phyloP scores from a whole-genome alignment of 2,888 invertebrate genomes.

The Ptychoptera contaminata region DNA sequence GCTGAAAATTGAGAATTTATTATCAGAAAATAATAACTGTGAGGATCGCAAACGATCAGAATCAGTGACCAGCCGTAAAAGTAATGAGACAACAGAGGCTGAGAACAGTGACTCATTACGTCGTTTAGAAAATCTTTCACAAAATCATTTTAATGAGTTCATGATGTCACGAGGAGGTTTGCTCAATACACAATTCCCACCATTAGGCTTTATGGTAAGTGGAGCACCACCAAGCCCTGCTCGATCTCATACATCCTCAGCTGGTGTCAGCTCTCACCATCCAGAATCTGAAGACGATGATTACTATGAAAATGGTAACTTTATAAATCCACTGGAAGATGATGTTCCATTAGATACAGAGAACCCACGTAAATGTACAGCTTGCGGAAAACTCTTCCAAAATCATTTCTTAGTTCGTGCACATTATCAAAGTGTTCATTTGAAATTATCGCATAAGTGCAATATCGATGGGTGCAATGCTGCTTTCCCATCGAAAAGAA shows the following conservation, averaged over 20 bases:
- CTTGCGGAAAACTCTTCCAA: conserved; percentile 85
- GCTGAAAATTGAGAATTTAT: no score
- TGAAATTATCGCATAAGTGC: conserved; percentile 91
- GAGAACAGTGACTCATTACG: conserved; percentile 43
- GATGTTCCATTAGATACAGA: conserved; percentile 86
- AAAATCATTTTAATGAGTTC: conserved; percentile 51
- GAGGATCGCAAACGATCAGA: no score
- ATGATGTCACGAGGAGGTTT: conserved; percentile 28
- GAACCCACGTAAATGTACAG: conserved; percentile 78
- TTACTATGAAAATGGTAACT: conserved; percentile 53
- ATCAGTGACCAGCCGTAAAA: no score
- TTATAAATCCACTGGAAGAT: conserved; percentile 31
- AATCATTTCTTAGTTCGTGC: conserved; percentile 87
- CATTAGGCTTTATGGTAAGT: conserved; percentile 33
- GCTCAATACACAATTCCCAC: conserved; percentile 29
- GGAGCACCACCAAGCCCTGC: conserved; percentile 39
- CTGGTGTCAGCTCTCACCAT: conserved; percentile 38
- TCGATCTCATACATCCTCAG: conserved; percentile 41
- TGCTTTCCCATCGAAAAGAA: conserved; percentile 83
- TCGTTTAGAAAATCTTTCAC: conserved; percentile 63
- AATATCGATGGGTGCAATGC: conserved; percentile 90
- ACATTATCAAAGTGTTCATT: conserved; percentile 89
- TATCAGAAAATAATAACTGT: no score
- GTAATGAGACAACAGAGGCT: no score
- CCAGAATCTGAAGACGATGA: conserved; percentile 43